These are phyloP conservation scores for Salvelinus fontinalis DNA, from an alignment of 2,113 vertebrate species.

Conservation along the genomic window DNA sequence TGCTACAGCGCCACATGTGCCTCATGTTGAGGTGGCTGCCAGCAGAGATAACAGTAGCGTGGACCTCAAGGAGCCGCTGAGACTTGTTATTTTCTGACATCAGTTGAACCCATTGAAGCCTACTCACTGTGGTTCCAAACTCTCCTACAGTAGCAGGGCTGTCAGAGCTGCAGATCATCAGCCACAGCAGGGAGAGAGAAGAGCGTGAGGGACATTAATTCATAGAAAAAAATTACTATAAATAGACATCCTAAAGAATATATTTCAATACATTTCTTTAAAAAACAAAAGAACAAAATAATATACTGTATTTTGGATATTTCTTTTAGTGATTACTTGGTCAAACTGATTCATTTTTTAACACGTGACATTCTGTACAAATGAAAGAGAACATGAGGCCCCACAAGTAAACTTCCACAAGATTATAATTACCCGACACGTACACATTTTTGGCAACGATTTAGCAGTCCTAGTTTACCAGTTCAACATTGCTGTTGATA, in stretches of 20 bases:
- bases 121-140: background rate
- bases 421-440: slow-evolving; percentile 52
- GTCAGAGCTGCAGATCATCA: background rate
- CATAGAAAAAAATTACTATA: slow-evolving; percentile 72
- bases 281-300: slow-evolving; percentile 63
- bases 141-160: background rate
- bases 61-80: background rate
- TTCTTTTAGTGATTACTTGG: slow-evolving; percentile 64
- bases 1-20: background rate
- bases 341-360: slow-evolving; percentile 54
- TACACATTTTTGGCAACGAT: slow-evolving; percentile 71
- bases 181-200: background rate
- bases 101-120: background rate
- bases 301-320: slow-evolving; percentile 55
- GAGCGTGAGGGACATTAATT: slow-evolving; percentile 49
- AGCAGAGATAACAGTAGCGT: background rate
- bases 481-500: slow-evolving; percentile 12
- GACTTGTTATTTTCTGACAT: background rate
- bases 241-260: slow-evolving; percentile 75
- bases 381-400: slow-evolving; percentile 34
- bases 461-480: slow-evolving; percentile 60
- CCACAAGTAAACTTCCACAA: slow-evolving; percentile 65
- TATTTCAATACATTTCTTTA: slow-evolving; percentile 59
- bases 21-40: background rate
- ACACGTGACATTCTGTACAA: slow-evolving; percentile 45